Base-by-base conservation (phyloP, 2,113 vertebrate species). In the Tachysurus vachellii region DNA sequence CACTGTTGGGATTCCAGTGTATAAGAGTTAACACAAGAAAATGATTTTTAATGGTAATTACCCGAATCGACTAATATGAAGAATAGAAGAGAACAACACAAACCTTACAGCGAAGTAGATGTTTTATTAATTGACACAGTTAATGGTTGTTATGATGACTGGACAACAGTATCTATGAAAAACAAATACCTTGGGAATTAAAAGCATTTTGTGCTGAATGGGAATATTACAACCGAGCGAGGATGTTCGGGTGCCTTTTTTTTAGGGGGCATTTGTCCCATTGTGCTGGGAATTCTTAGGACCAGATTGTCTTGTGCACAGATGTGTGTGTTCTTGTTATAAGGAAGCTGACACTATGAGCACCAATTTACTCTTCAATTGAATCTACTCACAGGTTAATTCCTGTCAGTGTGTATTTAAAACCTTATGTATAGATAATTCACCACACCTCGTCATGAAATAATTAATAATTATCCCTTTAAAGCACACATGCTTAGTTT, bases 261-360 rank as follows among this genome's bases (percentile, higher is more conserved):
- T 73, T 57, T 54, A 23, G 26, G 62, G 64, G 47, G 75, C 87
- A 75, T 90, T 83, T 90, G 83, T 87, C 84, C 47, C 47, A 80
- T 90, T 89, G 86, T 85, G 81, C 71, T 62, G 31, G 71, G 62
- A 71, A 44, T 47, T 76, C 23, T 81, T 66, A 54, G 44, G 85
- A 85, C 50, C 89, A 90, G 86, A 90, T 90, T 88, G 89, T 89
- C 71, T 73, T 19, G 47, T 61, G 10, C 16, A 21, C 42, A 26
- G n/a, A 26, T 36, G 77, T 86, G 31, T 36, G 28, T 64, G 80
- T 87, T 50, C 16, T 59, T 75, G 10, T 5, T 44, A 1, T 10
- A 70, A 28, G 56, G 21, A 70, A 62, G 12, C 14, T 82, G 16
- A 61, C 57, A 61, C 13, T 23, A 83, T 57, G n/a, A 83, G 42